A percentile compares a stretch with the other conserved stretches of the same genome.
These are phyloP conservation scores for Drosophila robusta DNA, from an alignment of 2,888 invertebrate species.

Conservation along the genomic window DNA sequence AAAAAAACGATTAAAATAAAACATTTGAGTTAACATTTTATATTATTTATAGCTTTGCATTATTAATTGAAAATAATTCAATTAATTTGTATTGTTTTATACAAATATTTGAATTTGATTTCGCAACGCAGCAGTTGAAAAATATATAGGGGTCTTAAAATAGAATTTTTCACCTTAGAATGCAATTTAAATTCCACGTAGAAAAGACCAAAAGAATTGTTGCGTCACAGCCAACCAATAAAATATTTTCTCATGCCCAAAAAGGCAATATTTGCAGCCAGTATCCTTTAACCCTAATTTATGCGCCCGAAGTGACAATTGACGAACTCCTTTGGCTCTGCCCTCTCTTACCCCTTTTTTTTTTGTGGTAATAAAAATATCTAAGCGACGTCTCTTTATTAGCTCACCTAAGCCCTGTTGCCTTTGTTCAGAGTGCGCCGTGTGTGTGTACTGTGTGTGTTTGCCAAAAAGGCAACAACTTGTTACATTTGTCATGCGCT, in stretches of 20 bases:
- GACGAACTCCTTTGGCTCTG: slow-evolving; percentile 67
- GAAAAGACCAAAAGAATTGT: slow-evolving; percentile 19
- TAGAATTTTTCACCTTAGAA: not conserved
- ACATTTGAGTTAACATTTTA: too few relatives aligned
- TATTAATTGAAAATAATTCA: not conserved
- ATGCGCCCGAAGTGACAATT: slow-evolving; percentile 79
- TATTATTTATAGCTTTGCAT: too few relatives aligned
- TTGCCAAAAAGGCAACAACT: slow-evolving; percentile 72
- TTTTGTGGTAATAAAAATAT: slow-evolving; percentile 78
- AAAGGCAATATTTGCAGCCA: slow-evolving; percentile 15
- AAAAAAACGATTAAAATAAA: too few relatives aligned
- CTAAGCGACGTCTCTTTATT: slow-evolving; percentile 80
- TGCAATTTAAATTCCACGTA: not conserved
- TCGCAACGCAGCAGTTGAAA: not conserved
- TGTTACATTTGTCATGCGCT: slow-evolving; percentile 83
- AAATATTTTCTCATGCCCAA: slow-evolving; percentile 71
- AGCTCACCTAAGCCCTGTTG: slow-evolving; percentile 67
- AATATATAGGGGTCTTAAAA: not conserved
- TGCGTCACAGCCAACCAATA: slow-evolving; percentile 73
- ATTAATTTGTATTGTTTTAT: not conserved
- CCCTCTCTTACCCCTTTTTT: slow-evolving; percentile 34
- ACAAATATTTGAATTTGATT: not conserved
- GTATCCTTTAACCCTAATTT: slow-evolving; percentile 78
- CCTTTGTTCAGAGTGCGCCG: slow-evolving; percentile 24
- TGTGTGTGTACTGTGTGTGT: too few relatives aligned